Base-by-base conservation (phyloP, 2,888 invertebrate species). In the Rotaria sp. region DNA sequence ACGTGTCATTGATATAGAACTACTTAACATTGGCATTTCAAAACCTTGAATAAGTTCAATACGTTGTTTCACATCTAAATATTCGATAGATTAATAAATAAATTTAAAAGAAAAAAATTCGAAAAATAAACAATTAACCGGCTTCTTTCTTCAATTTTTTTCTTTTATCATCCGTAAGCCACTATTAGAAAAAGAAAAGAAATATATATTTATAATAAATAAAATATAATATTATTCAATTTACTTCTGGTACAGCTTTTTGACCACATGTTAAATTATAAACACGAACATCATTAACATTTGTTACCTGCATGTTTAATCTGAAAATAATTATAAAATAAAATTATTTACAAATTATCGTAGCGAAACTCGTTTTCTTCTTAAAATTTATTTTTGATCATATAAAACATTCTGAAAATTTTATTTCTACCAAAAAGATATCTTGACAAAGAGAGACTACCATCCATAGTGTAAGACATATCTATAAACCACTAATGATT, bases 21-120 rank as follows among this genome's bases (percentile, higher is more conserved):
- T 94, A 90, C 96, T 96, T 0, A 98, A 93, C 85, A 94, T 96
- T 48, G 99, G 98, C 99, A 99, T 99, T 89, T 97, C 96, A 93
- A 99, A 99, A 90, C 99, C 99, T 92, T 99, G 99, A 88, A 99
- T 95, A 75, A 99, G 93, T 92, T 98, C 96, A 89, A 99, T 96
- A 90, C 96, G 93, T 88, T 95, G 93, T 88, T 96, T 93, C 84
- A 97, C 93, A 90, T 96, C 97, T 93, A 88, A 86, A 88, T 13
- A 67, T 30, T 67, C 18, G 15, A 30, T 13, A 35, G 30, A 67
- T 38, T 26, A 10, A 57, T 50, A 50, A 50, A 50, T 50, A 15
- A 18, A 50, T n/a, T n/a, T n/a, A n/a, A n/a, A n/a, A n/a, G n/a
- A 50, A 50, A 1, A 3, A 50, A 50, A 50, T 1, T 50, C 50